Conservation (phyloP, 2,797 vertebrate genomes). For the Mus spretus region DNA sequence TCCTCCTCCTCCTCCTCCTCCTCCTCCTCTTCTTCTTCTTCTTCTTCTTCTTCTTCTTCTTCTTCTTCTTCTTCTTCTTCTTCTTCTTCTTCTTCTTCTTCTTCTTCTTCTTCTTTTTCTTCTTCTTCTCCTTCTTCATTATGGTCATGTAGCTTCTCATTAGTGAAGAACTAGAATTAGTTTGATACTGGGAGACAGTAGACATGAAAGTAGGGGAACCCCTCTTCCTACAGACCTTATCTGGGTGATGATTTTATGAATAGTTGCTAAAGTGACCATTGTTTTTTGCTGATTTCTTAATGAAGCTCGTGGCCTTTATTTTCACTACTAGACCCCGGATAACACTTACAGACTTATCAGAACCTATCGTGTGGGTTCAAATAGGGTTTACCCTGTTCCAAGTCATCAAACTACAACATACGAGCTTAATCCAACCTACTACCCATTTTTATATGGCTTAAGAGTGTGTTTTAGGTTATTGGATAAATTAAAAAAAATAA, state of each 20-base stretch:
- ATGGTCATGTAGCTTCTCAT: not conserved
- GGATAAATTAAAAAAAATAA: not conserved
- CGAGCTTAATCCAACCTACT: not conserved
- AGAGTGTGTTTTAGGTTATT: not conserved
- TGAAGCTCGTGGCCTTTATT: not conserved
- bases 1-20: not conserved
- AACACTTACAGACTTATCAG: not conserved
- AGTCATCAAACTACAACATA: not conserved
- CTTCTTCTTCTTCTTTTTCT: too few relatives aligned
- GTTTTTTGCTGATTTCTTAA: conserved; percentile 1
- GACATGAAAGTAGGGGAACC: not conserved
- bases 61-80: too few relatives aligned
- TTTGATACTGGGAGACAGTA: not conserved
- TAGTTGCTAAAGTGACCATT: not conserved
- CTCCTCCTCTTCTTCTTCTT: too few relatives aligned
- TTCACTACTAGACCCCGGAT: not conserved
- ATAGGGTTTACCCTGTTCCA: not conserved
- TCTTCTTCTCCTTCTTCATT: too few relatives aligned
- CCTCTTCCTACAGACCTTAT: not conserved
- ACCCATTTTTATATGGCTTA: not conserved
- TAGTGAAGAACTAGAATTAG: conserved; percentile 44
- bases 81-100: not conserved
- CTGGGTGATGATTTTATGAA: not conserved
- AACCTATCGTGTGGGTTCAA: not conserved
- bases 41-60: not conserved